A percentile compares a stretch with the other conserved stretches of the same genome.
These are phyloP conservation scores for Sinocyclocheilus rhinocerous DNA, from an alignment of 2,113 vertebrate genomes.

Conservation along the genomic window DNA sequence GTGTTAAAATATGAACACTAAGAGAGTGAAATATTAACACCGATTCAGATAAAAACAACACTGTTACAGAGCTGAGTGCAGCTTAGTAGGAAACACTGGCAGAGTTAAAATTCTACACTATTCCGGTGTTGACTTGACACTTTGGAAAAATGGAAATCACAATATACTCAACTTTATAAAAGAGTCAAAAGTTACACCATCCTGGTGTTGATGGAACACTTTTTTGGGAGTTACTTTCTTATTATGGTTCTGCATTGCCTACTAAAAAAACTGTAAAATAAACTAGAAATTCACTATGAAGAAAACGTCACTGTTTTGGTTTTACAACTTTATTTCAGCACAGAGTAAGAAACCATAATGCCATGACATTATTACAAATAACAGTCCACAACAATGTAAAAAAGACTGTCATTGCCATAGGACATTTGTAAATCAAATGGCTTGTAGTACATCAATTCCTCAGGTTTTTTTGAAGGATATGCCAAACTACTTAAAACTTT, in stretches of 20 bases:
- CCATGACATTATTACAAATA: neutral
- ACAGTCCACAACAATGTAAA: conserved; percentile 1
- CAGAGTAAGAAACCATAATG: neutral
- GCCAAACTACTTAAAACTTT: too few relatives aligned
- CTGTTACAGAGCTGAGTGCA: too few relatives aligned
- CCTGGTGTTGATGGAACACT: neutral
- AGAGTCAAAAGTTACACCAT: neutral
- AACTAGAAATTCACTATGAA: neutral
- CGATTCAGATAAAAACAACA: too few relatives aligned
- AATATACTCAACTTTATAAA: too few relatives aligned
- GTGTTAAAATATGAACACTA: too few relatives aligned
- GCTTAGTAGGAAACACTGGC: too few relatives aligned
- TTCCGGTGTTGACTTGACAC: too few relatives aligned
- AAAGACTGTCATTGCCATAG: too few relatives aligned
- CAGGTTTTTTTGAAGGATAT: too few relatives aligned
- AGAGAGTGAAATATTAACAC: too few relatives aligned
- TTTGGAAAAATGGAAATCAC: too few relatives aligned
- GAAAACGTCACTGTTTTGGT: neutral
- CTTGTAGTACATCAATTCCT: neutral
- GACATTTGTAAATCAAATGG: conserved; percentile 15
- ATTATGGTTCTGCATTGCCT: neutral
- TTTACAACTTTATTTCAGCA: neutral
- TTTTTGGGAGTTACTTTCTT: neutral
- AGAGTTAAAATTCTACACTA: too few relatives aligned
- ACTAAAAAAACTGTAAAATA: neutral